Base-by-base conservation (phyloP, 2,797 vertebrate species). In the Sebastes dallii region DNA sequence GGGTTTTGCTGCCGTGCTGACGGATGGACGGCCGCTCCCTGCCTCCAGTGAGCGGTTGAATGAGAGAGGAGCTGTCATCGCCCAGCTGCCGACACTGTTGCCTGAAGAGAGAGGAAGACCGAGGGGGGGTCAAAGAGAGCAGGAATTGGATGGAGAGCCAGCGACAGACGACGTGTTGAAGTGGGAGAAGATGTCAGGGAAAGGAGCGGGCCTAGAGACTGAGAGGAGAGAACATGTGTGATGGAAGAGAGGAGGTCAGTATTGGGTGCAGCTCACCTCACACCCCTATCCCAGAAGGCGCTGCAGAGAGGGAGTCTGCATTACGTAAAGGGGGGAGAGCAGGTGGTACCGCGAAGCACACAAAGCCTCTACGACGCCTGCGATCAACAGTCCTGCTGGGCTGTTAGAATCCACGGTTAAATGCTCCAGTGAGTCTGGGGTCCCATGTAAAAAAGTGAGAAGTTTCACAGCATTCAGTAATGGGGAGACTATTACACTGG, bases 41-140 rank as follows among this genome's bases (percentile, higher is more conserved):
- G 86, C 91, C 87, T 90, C 88, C 81, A 85, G 88, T 89, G 91
- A 93, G 87, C 65, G 74, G 84, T 71, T 85, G 91, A 94, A 88
- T 81, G 86, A 89, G 93, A 93, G 91, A 91, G 80, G 84, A 90
- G 90, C 94, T 94, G 93, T 95, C 94, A 94, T 91, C 94, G 10
- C 92, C 73, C 77, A 18, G 79, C 87, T 87, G 86, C 88, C 81
- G 87, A 90, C 84, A 64, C 87, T 67, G 81, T 81, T 72, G 90
- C 88, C 72, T 90, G 71, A 84, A 88, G 86, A 85, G 79, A 72
- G 72, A 69, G 75, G 71, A 72, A 78, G 71, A 81, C 18, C n/a
- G 70, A 71, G 66, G 66, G 13, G 60, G 9, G 32, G 27, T 54
- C 24, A 61, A 18, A 77, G 55, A 66, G 81, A 80, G 72, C 22